Percentiles rank a stretch among this genome's conserved stretches.
Evolutionary conservation across 2,113 vertebrate genomes (phyloP).

Genomic region (Marmota flaviventris): DNA sequence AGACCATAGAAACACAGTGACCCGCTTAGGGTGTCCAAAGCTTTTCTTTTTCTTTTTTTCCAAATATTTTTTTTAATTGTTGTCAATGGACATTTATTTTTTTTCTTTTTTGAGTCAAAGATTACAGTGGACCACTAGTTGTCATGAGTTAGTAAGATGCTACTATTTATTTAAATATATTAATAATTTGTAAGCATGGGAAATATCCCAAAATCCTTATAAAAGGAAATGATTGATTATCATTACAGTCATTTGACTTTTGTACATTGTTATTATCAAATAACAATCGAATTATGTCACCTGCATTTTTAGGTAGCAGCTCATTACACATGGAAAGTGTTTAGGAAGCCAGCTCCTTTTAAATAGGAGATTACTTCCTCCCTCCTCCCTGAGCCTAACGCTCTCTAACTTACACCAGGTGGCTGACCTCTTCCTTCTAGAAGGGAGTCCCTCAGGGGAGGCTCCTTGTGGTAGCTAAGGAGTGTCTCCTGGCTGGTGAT

Average conservation of each 20-base stretch:
- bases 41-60: background rate
- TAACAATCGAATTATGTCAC: background rate
- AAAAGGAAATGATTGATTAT: conserved; percentile 28
- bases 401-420: too few species aligned
- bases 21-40: background rate
- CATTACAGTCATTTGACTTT: background rate
- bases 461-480: background rate
- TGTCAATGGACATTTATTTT: too few species aligned
- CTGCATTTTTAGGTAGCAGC: background rate
- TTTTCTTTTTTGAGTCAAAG: background rate
- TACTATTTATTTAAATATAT: background rate
- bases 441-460: background rate
- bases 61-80: too few species aligned
- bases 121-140: background rate
- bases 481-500: background rate
- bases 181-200: background rate
- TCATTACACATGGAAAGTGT: background rate
- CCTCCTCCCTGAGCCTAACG: background rate
- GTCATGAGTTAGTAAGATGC: background rate
- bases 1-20: background rate
- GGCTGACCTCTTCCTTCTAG: background rate
- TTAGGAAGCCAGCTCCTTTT: background rate
- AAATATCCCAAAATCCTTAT: background rate
- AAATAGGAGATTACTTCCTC: background rate
- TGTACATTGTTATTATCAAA: background rate